These are phyloP conservation scores for Crambe crambe DNA, from an alignment of 37 sponge, comb jelly and placozoan genomes.

Conservation along the genomic window DNA sequence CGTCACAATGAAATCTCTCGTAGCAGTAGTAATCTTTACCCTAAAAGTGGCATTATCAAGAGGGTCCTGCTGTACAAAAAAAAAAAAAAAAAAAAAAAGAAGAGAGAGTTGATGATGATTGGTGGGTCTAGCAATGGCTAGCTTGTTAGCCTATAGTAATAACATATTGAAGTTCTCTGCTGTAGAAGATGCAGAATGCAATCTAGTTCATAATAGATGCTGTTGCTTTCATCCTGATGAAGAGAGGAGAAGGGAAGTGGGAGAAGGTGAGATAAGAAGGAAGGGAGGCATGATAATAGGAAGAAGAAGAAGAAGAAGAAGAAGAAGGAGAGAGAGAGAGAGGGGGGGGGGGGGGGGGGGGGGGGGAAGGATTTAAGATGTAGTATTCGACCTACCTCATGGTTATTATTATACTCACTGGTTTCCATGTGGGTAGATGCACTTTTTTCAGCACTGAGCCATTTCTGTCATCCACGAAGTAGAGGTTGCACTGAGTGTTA, in stretches of 20 bases:
- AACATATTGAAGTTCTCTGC: slow-evolving; percentile 24
- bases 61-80: too few species aligned
- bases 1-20: too few species aligned
- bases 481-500: slow-evolving; percentile 23
- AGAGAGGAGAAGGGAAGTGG: background rate
- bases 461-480: slow-evolving; percentile 63
- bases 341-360: background rate
- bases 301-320: too few species aligned
- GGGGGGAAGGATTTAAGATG: background rate
- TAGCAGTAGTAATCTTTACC: too few species aligned
- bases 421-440: slow-evolving; percentile 61
- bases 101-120: too few species aligned
- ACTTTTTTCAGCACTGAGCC: slow-evolving; percentile 47
- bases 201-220: slow-evolving; percentile 65
- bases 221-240: slow-evolving; percentile 46
- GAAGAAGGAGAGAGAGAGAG: too few species aligned
- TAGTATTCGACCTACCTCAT: background rate
- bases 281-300: background rate
- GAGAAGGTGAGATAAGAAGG: too few species aligned
- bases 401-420: slow-evolving; percentile 24
- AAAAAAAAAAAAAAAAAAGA: too few species aligned
- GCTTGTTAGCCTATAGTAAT: slow-evolving; percentile 42
- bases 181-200: slow-evolving; percentile 56
- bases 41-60: too few species aligned
- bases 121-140: too few species aligned